Evolutionary conservation across 2,888 invertebrate genomes (phyloP).

Genomic region (Acanthosepion lycidas): DNA sequence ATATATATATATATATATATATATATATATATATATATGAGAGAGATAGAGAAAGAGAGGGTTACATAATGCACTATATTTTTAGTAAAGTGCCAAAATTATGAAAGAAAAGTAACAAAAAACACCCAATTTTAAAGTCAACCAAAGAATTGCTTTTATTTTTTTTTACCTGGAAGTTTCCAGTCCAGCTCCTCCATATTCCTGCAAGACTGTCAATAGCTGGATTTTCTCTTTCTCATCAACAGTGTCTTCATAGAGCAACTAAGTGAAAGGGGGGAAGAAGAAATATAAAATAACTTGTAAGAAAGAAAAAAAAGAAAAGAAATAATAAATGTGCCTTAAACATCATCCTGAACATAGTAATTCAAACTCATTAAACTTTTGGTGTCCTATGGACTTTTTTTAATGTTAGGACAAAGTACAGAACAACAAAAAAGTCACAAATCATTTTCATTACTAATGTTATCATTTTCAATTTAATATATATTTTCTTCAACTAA

Average conservation of each 20-base stretch:
- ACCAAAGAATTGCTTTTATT: background rate
- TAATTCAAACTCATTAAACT: no score
- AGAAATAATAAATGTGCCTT: background rate
- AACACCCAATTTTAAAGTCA: background rate
- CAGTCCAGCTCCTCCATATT: constrained; percentile 60
- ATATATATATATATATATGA: no score
- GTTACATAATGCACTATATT: no score
- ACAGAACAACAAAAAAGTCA: no score
- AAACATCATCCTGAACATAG: no score
- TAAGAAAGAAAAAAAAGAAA: background rate
- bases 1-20: no score
- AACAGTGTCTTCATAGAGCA: constrained; percentile 62
- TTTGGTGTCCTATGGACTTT: no score
- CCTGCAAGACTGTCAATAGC: constrained; percentile 62
- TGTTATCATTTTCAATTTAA: no score
- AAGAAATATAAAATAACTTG: background rate
- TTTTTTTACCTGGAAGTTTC: constrained; percentile 57
- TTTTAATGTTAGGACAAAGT: no score
- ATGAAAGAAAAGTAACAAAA: background rate
- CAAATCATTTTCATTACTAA: no score
- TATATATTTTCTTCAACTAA: no score
- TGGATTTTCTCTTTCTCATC: constrained; percentile 59
- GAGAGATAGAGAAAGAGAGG: no score
- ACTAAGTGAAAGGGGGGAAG: constrained; percentile 54
- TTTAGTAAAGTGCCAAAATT: background rate